Conservation (phyloP, 2,888 invertebrate species). For the Agrenia bidenticulata region DNA sequence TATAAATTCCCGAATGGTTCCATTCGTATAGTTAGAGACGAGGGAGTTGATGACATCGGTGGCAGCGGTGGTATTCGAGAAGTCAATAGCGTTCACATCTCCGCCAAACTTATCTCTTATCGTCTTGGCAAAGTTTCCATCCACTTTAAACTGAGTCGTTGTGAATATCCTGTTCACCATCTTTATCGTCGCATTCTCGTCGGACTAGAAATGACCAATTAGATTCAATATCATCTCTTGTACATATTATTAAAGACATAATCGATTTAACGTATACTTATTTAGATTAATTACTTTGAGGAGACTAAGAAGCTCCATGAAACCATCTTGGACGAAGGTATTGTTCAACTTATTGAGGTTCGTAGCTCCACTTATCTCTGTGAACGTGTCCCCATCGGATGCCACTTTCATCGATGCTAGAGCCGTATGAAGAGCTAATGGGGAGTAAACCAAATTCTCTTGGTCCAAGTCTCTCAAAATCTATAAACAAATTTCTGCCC, state of each 20-base stretch:
- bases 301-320: slow-evolving; percentile 8
- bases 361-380: slow-evolving; percentile 13
- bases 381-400: slow-evolving; percentile 8
- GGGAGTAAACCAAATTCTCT: slow-evolving; percentile 29
- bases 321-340: slow-evolving; percentile 19
- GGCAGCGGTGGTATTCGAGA: slow-evolving; percentile 20
- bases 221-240: no score
- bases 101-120: slow-evolving; percentile 28
- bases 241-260: no score
- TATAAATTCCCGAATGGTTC: slow-evolving; percentile 10
- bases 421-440: slow-evolving; percentile 18
- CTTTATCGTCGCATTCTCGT: slow-evolving; percentile 25
- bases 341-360: slow-evolving; percentile 21
- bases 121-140: slow-evolving; percentile 21
- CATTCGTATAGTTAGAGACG: slow-evolving; percentile 22
- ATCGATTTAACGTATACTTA: no score
- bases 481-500: neutral
- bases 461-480: slow-evolving; percentile 13
- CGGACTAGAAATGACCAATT: neutral
- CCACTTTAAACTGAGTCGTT: slow-evolving; percentile 18
- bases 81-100: slow-evolving; percentile 24
- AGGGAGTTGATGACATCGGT: slow-evolving; percentile 5
- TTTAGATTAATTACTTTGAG: slow-evolving; percentile 7
- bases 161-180: slow-evolving; percentile 26
- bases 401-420: slow-evolving; percentile 22